Evolutionary conservation across 2,888 invertebrate species (phyloP).

Genomic region (Yponomeuta evonymella): DNA sequence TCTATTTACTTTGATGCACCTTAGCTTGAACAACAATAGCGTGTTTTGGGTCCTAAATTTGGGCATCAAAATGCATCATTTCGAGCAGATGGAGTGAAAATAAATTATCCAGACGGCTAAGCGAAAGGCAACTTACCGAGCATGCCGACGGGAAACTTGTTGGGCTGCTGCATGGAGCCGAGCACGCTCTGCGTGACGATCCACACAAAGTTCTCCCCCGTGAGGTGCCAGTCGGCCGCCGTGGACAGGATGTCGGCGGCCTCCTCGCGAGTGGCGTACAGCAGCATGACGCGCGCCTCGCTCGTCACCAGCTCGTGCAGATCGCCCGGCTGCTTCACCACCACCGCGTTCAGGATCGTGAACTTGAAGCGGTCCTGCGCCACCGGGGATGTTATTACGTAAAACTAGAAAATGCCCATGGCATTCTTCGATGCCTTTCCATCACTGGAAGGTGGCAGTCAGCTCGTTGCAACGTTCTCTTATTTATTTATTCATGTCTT

Average conservation of each 20-base stretch:
- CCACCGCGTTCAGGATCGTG: conserved; percentile 89
- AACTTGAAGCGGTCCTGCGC: conserved; percentile 76
- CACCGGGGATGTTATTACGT: too few species aligned
- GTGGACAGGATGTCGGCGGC: conserved; percentile 87
- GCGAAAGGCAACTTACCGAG: conserved; percentile 78
- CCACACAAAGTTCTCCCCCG: conserved; percentile 96
- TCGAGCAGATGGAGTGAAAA: too few species aligned
- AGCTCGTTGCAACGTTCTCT: too few species aligned
- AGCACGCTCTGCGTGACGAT: conserved; percentile 96
- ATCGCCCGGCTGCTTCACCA: conserved; percentile 85
- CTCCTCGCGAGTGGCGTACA: conserved; percentile 93
- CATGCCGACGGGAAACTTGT: conserved; percentile 93
- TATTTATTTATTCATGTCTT: too few species aligned
- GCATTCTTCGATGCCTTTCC: too few species aligned
- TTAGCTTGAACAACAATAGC: too few species aligned
- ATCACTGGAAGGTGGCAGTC: too few species aligned
- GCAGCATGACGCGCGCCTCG: conserved; percentile 93
- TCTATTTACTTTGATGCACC: too few species aligned
- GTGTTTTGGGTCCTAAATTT: too few species aligned
- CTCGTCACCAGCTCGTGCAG: conserved; percentile 89
- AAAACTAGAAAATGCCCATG: too few species aligned
- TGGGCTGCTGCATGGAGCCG: conserved; percentile 81
- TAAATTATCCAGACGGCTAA: background rate
- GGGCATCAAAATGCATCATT: too few species aligned
- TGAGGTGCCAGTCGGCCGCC: conserved; percentile 85